Evolutionary conservation across 2,113 vertebrate genomes (phyloP).

Genomic region (Halcyon malimbica): DNA sequence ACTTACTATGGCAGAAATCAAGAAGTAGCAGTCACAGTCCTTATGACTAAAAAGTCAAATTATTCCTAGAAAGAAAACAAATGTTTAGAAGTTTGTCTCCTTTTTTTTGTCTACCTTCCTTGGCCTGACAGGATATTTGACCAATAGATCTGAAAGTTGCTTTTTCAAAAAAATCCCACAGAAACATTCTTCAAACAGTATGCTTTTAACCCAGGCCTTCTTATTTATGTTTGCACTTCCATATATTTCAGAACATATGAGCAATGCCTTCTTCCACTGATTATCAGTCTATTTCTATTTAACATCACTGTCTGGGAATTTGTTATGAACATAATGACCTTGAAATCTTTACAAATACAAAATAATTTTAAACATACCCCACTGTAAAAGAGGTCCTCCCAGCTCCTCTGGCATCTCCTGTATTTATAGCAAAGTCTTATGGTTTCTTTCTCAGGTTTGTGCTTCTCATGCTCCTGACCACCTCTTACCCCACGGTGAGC

Average conservation of each 20-base stretch:
- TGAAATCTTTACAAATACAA: neutral
- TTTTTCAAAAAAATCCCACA: neutral
- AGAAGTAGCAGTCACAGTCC: neutral
- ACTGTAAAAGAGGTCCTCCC: neutral
- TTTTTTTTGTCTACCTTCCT: neutral
- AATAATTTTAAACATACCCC: neutral
- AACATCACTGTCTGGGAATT: neutral
- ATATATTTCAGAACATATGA: neutral
- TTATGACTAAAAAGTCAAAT: neutral
- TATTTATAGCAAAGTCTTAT: neutral
- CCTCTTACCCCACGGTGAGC: neutral
- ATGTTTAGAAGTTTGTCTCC: neutral
- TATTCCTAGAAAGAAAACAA: neutral
- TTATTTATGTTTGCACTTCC: neutral
- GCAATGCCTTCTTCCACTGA: neutral
- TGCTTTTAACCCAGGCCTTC: neutral
- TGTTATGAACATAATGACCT: neutral
- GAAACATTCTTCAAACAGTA: neutral
- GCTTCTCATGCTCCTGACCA: neutral
- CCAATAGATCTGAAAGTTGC: neutral
- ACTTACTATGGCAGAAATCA: neutral
- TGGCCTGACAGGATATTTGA: neutral
- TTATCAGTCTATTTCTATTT: neutral
- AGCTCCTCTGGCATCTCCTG: accelerated
- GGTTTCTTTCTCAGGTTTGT: neutral